These are phyloP conservation scores for Patella vulgata DNA, from an alignment of 1,140 invertebrate genomes.

Conservation along the genomic window DNA sequence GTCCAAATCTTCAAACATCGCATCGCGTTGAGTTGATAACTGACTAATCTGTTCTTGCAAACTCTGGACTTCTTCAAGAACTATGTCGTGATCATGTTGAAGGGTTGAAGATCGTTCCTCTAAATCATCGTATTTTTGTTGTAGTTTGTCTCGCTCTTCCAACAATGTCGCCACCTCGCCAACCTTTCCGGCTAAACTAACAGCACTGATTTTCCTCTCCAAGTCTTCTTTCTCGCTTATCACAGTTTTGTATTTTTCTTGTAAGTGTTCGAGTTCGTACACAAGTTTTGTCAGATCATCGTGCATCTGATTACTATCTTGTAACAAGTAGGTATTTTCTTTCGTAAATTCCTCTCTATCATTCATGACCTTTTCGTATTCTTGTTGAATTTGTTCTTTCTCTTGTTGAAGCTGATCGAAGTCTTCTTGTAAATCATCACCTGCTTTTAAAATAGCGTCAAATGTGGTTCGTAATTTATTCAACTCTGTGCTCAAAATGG, in stretches of 20 bases:
- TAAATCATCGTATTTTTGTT: conserved; percentile 36
- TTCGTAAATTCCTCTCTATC: conserved; percentile 46
- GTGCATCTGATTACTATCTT: conserved; percentile 56
- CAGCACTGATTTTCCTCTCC: conserved; percentile 39
- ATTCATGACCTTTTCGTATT: conserved; percentile 29
- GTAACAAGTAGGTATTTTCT: conserved; percentile 53
- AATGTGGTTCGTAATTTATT: conserved; percentile 49
- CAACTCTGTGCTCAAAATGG: conserved; percentile 39
- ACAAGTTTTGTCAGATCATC: conserved; percentile 57
- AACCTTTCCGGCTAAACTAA: conserved; percentile 43
- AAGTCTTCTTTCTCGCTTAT: conserved; percentile 48
- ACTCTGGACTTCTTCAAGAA: conserved; percentile 57
- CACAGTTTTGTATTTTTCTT: conserved; percentile 44
- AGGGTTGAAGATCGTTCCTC: conserved; percentile 21
- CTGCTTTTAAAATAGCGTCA: conserved; percentile 56
- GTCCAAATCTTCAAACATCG: conserved; percentile 43
- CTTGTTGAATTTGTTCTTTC: conserved; percentile 43
- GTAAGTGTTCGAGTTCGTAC: conserved; percentile 53
- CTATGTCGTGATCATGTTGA: conserved; percentile 51
- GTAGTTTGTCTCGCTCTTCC: conserved; percentile 51
- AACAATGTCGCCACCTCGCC: conserved; percentile 51
- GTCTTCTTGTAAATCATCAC: conserved; percentile 58
- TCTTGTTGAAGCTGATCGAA: conserved; percentile 51
- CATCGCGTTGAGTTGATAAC: conserved; percentile 41
- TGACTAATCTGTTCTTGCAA: conserved; percentile 39